A percentile compares a stretch with the other conserved stretches of the same genome.
phyloP scores from a whole-genome alignment of 2,797 vertebrate genomes.

The Geotrypetes seraphini region DNA sequence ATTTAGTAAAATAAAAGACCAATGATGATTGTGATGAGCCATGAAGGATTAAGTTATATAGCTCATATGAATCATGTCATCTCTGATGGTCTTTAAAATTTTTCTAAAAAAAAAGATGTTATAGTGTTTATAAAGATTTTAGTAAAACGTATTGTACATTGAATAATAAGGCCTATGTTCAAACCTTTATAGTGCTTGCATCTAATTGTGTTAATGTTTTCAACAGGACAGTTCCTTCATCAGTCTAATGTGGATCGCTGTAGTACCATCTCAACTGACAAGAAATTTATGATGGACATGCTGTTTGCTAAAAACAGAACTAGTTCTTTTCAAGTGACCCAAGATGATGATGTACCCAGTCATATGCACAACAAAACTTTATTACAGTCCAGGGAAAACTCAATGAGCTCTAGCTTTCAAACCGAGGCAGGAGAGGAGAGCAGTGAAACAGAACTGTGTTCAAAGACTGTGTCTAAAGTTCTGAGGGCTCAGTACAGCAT shows the following conservation, averaged over 20 bases:
- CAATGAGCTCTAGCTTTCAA: slow-evolving; percentile 4
- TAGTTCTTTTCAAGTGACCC: not conserved
- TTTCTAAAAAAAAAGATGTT: too few relatives aligned
- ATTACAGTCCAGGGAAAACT: not conserved
- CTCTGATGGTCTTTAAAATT: too few relatives aligned
- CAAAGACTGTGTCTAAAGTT: slow-evolving; percentile 32
- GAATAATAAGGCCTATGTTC: too few relatives aligned
- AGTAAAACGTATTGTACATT: too few relatives aligned
- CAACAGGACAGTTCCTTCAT: slow-evolving; percentile 14
- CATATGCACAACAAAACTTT: slow-evolving; percentile 15
- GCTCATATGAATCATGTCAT: too few relatives aligned
- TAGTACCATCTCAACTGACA: slow-evolving; percentile 52
- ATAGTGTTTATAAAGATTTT: too few relatives aligned
- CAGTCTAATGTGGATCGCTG: slow-evolving; percentile 33
- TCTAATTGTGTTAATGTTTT: too few relatives aligned
- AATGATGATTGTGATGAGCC: too few relatives aligned
- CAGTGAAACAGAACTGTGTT: slow-evolving; percentile 41
- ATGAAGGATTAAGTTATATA: too few relatives aligned
- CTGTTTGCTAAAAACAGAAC: slow-evolving; percentile 52
- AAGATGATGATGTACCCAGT: slow-evolving; percentile 1
- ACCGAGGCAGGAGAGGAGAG: slow-evolving; percentile 19
- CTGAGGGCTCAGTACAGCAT: slow-evolving; percentile 58
- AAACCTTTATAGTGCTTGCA: too few relatives aligned
- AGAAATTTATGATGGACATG: slow-evolving; percentile 64
- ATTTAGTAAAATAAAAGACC: too few relatives aligned